Percentiles rank a stretch among this genome's conserved stretches.
Conservation (phyloP, 2,888 invertebrate species). For the Dolichopus griseipennis region DNA sequence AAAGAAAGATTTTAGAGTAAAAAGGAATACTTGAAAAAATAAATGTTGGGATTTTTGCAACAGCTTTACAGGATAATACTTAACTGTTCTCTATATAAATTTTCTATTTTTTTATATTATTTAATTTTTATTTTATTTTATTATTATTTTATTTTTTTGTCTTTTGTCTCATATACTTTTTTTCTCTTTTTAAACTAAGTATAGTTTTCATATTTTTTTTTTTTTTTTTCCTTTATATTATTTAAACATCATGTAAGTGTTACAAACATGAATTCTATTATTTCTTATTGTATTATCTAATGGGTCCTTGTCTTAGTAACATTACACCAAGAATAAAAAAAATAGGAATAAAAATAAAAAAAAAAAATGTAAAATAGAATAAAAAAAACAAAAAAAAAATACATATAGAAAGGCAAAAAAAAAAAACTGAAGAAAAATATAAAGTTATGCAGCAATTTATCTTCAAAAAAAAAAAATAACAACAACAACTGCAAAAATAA, state of each 20-base stretch:
- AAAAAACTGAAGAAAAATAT: too few species aligned
- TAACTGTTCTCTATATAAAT: neutral
- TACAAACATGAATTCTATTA: conserved; percentile 4
- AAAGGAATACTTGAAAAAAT: neutral
- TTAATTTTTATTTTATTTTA: neutral
- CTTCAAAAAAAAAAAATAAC: conserved; percentile 2
- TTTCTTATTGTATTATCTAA: neutral
- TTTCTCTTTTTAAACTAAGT: neutral
- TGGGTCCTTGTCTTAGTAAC: conserved; percentile 6
- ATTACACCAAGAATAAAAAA: neutral
- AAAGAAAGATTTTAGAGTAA: neutral
- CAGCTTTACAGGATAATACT: conserved; percentile 1
- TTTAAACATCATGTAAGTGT: neutral
- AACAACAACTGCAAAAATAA: neutral
- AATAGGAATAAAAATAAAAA: neutral
- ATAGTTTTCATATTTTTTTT: too few species aligned
- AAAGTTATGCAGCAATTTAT: conserved; percentile 1
- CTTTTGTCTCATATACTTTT: neutral
- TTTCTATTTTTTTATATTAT: neutral
- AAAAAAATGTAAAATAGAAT: neutral
- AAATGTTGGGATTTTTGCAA: neutral
- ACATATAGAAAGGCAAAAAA: too few species aligned
- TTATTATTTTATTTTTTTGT: too few species aligned
- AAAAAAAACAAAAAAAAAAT: neutral
- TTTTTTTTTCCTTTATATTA: neutral